phyloP scores from a whole-genome alignment of 1,140 invertebrate genomes.

The Drosophila hydei region DNA sequence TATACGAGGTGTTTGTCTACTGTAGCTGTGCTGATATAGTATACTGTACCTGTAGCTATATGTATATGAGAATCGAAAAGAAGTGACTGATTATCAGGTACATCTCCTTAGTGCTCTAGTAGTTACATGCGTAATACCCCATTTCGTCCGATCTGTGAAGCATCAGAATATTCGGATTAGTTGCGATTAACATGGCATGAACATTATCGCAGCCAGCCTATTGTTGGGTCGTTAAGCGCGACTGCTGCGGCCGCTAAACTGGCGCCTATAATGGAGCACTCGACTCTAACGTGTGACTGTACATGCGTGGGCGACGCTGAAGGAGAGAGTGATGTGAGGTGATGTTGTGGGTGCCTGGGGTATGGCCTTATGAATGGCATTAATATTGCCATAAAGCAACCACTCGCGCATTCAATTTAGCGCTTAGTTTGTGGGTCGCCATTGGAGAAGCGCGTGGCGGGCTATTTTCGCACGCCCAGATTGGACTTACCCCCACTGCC shows the following conservation, averaged over 20 bases:
- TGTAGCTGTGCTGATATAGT: too few species aligned
- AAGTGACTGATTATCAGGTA: too few species aligned
- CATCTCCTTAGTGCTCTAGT: too few species aligned
- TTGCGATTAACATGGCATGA: slow-evolving; percentile 20
- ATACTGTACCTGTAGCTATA: too few species aligned
- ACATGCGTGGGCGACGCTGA: not conserved
- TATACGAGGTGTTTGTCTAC: not conserved
- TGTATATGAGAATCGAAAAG: too few species aligned
- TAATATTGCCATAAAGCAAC: slow-evolving; percentile 70
- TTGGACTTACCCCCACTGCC: not conserved
- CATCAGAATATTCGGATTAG: not conserved
- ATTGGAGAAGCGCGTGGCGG: slow-evolving; percentile 46
- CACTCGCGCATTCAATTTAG: slow-evolving; percentile 58
- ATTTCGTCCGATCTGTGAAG: not conserved
- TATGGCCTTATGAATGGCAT: slow-evolving; percentile 70
- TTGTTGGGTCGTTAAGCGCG: slow-evolving; percentile 69
- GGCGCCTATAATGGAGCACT: slow-evolving; percentile 49
- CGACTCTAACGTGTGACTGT: not conserved
- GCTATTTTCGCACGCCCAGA: slow-evolving; percentile 73
- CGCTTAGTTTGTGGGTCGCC: slow-evolving; percentile 52
- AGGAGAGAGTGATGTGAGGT: not conserved
- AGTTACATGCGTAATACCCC: not conserved
- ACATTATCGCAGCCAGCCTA: slow-evolving; percentile 17
- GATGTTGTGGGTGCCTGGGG: not conserved
- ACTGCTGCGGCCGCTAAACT: slow-evolving; percentile 43